Base-by-base conservation (phyloP, 2,888 invertebrate species). In the Scaptomyza flava region DNA sequence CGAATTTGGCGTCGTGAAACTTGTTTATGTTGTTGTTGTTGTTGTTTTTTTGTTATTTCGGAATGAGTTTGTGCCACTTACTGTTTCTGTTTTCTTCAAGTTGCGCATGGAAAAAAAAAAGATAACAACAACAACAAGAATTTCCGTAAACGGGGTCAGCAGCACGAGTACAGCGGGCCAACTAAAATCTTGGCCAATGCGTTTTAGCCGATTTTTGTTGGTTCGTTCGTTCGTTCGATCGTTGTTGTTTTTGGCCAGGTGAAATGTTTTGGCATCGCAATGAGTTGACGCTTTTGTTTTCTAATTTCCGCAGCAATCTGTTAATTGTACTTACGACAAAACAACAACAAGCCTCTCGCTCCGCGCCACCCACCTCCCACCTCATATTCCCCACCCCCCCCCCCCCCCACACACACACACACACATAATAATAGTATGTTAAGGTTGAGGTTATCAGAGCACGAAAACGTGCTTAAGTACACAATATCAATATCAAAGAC, bases 41-140 rank as follows among this genome's bases (percentile, higher is more conserved):
- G 61, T 63, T 76, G 56, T 42, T 64, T 54, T 59, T 53, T 66
- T 74, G 65, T 51, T 60, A 53, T 64, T 74, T 65, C 57, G 75
- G 76, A 85, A 80, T 83, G 82, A 78, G 83, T 82, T 82, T 83
- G 82, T 83, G 82, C 82, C 80, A 83, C 82, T 83, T 85, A 17
- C 4, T 36, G 36, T 77, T 82, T 61, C 53, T 17, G 59, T 68
- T 67, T 66, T 20, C 33, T 50, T 61, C 68, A 57, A 74, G 73
- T 68, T 62, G 72, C 72, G 68, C 69, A 59, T 53, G 62, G 47
- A 52, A 48, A 60, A 51, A 33, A 69, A 57, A 57, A 36, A 57
- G 30, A 27, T 27, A 27, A 27, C 51, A 47, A 34, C 51, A 47
- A 34, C 45, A 36, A 34, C 31, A 50, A 34, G 85, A 82, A 82